phyloP scores from a whole-genome alignment of 2,797 vertebrate genomes.

The Semotilus atromaculatus region DNA sequence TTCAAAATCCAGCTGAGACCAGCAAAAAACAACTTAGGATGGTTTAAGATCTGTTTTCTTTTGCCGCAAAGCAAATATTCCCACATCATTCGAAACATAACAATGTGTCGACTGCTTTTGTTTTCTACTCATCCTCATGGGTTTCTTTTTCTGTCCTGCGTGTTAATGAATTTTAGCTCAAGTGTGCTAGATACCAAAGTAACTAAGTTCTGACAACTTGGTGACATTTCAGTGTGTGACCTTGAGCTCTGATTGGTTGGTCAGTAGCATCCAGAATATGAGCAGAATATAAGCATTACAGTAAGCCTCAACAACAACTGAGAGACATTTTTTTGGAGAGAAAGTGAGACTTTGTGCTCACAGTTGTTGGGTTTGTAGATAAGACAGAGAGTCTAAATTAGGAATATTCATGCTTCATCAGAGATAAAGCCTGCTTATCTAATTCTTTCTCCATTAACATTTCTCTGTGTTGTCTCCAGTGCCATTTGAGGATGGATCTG shows the following conservation, averaged over 20 bases:
- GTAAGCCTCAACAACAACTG: neutral
- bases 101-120: neutral
- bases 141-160: neutral
- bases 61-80: neutral
- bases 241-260: slow-evolving; percentile 1
- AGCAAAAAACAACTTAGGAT: no score
- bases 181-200: neutral
- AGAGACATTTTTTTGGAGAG: neutral
- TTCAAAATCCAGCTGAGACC: no score
- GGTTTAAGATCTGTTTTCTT: neutral
- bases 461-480: slow-evolving; percentile 65
- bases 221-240: neutral
- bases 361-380: neutral
- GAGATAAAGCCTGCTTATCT: slow-evolving; percentile 16
- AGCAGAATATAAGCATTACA: neutral
- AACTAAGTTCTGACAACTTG: neutral
- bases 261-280: neutral
- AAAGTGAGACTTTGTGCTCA: neutral
- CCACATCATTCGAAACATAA: neutral
- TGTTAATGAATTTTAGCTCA: neutral
- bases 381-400: neutral
- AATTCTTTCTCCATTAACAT: slow-evolving; percentile 36
- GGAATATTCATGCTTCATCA: neutral
- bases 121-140: neutral
- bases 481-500: slow-evolving; percentile 63